Evolutionary conservation across 2,113 vertebrate genomes (phyloP).

Genomic region (Semicossyphus pulcher): DNA sequence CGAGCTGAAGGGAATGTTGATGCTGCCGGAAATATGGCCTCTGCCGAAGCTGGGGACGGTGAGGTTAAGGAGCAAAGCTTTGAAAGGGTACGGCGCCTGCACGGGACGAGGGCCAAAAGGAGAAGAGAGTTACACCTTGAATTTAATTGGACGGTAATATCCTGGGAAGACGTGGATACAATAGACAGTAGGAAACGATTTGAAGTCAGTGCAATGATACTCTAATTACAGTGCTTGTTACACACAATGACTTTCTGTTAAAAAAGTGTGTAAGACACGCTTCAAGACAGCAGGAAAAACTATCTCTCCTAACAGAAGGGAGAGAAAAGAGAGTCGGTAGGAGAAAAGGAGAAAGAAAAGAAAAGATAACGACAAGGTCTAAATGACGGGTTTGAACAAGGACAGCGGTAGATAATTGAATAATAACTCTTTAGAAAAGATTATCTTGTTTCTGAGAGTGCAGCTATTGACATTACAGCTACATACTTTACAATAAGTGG

Average conservation of each 20-base stretch:
- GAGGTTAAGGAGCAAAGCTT: conserved; percentile 82
- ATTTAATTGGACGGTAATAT: not conserved
- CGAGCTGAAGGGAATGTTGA: conserved; percentile 90
- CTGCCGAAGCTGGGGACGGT: conserved; percentile 87
- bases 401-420: conserved; percentile 23
- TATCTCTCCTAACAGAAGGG: not conserved
- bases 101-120: not conserved
- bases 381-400: not conserved
- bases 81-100: not conserved
- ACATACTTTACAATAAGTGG: conserved; percentile 22
- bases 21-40: conserved; percentile 94
- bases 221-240: conserved; percentile 13
- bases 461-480: conserved; percentile 14
- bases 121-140: not conserved
- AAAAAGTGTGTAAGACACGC: not conserved
- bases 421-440: conserved; percentile 44
- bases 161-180: not conserved
- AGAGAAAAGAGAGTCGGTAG: not conserved
- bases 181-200: not conserved
- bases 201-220: not conserved
- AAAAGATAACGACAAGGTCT: not conserved
- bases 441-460: conserved; percentile 7
- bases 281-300: not conserved
- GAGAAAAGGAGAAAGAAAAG: not conserved
- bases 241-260: not conserved